Conservation (phyloP, 2,113 vertebrate species). For the Falcunculus frontatus region DNA sequence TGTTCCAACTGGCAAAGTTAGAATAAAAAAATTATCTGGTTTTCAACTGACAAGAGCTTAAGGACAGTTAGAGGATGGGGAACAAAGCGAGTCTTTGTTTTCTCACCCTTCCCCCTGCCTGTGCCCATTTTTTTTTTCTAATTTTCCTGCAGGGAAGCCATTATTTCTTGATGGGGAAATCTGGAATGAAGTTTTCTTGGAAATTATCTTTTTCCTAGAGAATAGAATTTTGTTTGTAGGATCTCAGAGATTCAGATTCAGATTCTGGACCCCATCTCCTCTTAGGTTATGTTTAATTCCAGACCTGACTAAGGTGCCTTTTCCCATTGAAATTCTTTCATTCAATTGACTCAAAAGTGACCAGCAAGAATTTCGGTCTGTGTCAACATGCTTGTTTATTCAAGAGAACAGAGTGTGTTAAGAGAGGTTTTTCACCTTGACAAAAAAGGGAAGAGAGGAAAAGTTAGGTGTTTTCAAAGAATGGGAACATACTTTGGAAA, state of each 20-base stretch:
- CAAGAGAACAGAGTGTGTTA: background rate
- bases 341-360: background rate
- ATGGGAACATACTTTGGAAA: background rate
- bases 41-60: background rate
- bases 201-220: background rate
- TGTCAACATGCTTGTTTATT: background rate
- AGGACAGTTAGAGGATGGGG: background rate
- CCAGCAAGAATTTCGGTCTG: background rate
- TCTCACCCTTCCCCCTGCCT: background rate
- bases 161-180: background rate
- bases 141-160: background rate
- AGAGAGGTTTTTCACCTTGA: background rate
- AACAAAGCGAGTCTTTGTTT: slow-evolving; percentile 25
- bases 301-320: background rate
- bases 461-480: background rate
- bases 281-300: background rate
- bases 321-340: background rate
- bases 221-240: background rate
- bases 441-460: background rate
- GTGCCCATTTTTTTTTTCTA: background rate
- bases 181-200: slow-evolving; percentile 3
- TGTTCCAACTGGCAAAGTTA: slow-evolving; percentile 11
- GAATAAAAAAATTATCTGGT: background rate
- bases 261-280: background rate
- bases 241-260: background rate